Conservation (phyloP, 2,888 invertebrate species). For the Adela reaumurella region DNA sequence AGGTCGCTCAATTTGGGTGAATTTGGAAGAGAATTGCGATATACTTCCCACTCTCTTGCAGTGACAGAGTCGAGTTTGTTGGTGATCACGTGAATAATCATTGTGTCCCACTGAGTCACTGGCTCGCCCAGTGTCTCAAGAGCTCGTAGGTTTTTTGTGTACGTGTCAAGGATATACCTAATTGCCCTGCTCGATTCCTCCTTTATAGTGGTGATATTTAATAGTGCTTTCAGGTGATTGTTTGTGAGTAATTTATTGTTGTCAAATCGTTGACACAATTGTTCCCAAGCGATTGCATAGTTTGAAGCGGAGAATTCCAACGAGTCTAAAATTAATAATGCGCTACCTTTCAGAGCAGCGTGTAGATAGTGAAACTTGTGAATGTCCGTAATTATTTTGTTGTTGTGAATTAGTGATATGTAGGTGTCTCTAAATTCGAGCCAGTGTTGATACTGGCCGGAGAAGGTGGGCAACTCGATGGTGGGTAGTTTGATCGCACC, state of each 20-base stretch:
- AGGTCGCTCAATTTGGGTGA: background rate
- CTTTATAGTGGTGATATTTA: background rate
- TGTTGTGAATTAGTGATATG: background rate
- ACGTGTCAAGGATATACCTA: background rate
- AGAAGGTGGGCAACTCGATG: background rate
- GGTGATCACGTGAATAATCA: background rate
- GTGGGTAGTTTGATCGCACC: background rate
- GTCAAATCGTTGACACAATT: background rate
- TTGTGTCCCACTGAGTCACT: background rate
- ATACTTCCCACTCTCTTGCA: background rate
- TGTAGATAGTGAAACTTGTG: conserved; percentile 1
- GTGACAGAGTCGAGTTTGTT: background rate
- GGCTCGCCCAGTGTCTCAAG: background rate
- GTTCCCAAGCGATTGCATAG: conserved; percentile 1
- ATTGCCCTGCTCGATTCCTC: background rate
- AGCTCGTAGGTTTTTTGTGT: background rate
- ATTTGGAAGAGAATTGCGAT: background rate
- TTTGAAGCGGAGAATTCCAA: background rate
- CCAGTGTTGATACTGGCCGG: background rate
- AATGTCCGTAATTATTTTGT: background rate
- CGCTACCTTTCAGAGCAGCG: background rate
- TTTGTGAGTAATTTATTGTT: background rate
- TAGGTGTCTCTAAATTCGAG: background rate
- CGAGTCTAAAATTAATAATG: background rate
- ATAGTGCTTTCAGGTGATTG: background rate